A percentile compares a stretch with the other conserved stretches of the same genome.
Evolutionary conservation across 2,888 invertebrate species (phyloP).

Genomic region (Ophonus ardosiacus): DNA sequence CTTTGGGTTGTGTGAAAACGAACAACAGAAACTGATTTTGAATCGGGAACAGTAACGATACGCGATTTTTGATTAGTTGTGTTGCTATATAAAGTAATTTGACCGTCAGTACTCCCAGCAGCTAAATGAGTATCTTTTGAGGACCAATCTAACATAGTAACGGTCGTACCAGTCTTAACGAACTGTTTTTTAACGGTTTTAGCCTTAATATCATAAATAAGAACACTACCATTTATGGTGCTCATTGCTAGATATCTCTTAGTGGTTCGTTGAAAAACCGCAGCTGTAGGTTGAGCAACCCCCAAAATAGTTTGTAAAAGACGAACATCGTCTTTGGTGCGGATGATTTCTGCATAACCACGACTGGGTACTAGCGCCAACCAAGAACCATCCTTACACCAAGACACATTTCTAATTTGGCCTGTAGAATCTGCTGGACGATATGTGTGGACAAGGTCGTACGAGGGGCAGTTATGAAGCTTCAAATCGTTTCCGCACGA

Average conservation of each 20-base stretch:
- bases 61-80: constrained; percentile 70
- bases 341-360: constrained; percentile 73
- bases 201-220: constrained; percentile 71
- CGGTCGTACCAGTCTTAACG: constrained; percentile 68
- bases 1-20: constrained; percentile 71
- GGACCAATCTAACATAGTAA: constrained; percentile 71
- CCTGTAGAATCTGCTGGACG: constrained; percentile 71
- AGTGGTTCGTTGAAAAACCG: constrained; percentile 72
- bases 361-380: constrained; percentile 72
- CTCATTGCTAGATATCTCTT: constrained; percentile 72
- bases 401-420: constrained; percentile 72
- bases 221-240: constrained; percentile 71
- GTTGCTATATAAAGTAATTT: constrained; percentile 72
- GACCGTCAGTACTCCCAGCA: constrained; percentile 72
- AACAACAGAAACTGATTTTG: constrained; percentile 71
- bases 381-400: constrained; percentile 74
- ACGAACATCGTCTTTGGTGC: constrained; percentile 72
- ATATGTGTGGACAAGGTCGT: constrained; percentile 78
- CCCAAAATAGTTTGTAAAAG: constrained; percentile 71
- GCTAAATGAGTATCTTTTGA: constrained; percentile 73
- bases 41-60: constrained; percentile 71
- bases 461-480: constrained; percentile 78
- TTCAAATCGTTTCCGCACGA: constrained; percentile 79
- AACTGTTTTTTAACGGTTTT: constrained; percentile 69
- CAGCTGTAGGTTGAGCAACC: constrained; percentile 72